Evolutionary conservation across 1,140 invertebrate genomes (phyloP).

Genomic region (Helicoverpa zea): DNA sequence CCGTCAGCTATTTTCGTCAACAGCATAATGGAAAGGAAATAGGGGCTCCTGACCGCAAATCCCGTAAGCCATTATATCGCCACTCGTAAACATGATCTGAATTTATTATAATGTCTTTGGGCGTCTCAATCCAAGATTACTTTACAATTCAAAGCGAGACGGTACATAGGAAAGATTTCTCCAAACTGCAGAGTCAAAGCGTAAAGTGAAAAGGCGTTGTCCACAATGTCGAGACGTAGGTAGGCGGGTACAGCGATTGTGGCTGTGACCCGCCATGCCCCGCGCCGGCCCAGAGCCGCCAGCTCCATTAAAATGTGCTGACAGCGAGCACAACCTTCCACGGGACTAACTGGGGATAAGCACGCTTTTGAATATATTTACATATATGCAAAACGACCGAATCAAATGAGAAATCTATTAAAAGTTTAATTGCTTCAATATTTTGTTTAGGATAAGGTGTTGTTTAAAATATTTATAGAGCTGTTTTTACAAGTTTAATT

Average conservation of each 20-base stretch:
- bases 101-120: conserved; percentile 45
- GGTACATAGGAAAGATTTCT: conserved; percentile 29
- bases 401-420: conserved; percentile 49
- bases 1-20: conserved; percentile 20
- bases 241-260: conserved; percentile 1
- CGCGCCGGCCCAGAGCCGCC: background rate
- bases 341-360: conserved; percentile 52
- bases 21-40: conserved; percentile 38
- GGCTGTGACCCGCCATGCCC: background rate
- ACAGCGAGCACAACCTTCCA: conserved; percentile 52
- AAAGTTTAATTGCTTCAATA: conserved; percentile 56
- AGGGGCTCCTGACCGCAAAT: conserved; percentile 43
- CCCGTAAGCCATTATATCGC: conserved; percentile 44
- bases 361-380: conserved; percentile 55
- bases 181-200: conserved; percentile 26
- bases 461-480: background rate
- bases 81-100: conserved; percentile 49
- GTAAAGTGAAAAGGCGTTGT: conserved; percentile 5
- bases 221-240: background rate
- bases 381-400: conserved; percentile 54
- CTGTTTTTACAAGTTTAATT: background rate
- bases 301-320: conserved; percentile 64
- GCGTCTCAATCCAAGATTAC: conserved; percentile 14
- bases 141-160: conserved; percentile 40
- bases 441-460: background rate